These are phyloP conservation scores for Verasper variegatus DNA, from an alignment of 2,113 vertebrate genomes.

Conservation along the genomic window DNA sequence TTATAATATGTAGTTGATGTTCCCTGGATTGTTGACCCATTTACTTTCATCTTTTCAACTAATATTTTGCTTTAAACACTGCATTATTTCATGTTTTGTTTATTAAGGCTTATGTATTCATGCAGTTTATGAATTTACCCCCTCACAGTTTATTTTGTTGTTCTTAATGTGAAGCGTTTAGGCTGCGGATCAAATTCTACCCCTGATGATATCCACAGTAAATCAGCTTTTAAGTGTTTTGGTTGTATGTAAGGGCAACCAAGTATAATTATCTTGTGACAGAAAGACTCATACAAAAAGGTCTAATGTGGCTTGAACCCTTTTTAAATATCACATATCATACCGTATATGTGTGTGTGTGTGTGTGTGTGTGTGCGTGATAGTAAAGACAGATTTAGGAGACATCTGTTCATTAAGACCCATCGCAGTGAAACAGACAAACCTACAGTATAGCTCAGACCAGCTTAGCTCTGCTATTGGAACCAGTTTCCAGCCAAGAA, in stretches of 20 bases:
- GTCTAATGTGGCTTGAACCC: too few relatives aligned
- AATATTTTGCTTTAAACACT: neutral
- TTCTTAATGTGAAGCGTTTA: too few relatives aligned
- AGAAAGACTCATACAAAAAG: too few relatives aligned
- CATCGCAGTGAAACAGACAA: conserved; percentile 43
- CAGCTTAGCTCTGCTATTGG: conserved; percentile 61
- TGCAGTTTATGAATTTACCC: neutral
- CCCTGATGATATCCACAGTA: too few relatives aligned
- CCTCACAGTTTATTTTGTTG: too few relatives aligned
- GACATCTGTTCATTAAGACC: conserved; percentile 70
- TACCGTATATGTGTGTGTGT: neutral
- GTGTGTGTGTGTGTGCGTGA: neutral
- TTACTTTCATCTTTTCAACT: neutral
- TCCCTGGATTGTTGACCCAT: neutral
- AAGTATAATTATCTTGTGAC: too few relatives aligned
- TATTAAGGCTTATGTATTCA: neutral
- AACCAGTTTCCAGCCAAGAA: neutral
- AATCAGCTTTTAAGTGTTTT: too few relatives aligned
- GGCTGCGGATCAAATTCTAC: too few relatives aligned
- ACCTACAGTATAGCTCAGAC: conserved; percentile 67
- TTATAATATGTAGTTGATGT: neutral
- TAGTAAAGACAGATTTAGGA: conserved; percentile 57
- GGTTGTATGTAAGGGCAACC: too few relatives aligned
- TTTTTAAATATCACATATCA: too few relatives aligned
- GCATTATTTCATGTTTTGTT: too few relatives aligned